Percentiles rank a stretch among this genome's conserved stretches.
phyloP scores from a whole-genome alignment of 2,888 invertebrate species.

The Ctena decussata region DNA sequence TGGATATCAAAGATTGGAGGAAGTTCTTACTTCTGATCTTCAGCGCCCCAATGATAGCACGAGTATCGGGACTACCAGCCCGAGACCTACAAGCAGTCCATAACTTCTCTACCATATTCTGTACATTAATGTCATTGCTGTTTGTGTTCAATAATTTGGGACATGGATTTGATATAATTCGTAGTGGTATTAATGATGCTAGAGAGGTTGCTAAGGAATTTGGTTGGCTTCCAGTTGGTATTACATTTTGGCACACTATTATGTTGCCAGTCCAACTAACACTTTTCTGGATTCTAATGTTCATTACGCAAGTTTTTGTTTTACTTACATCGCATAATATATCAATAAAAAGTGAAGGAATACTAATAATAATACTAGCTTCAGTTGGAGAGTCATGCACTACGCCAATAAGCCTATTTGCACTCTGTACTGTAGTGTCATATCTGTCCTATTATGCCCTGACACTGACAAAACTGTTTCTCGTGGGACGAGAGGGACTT shows the following conservation, averaged over 20 bases:
- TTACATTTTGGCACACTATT: constrained; percentile 87
- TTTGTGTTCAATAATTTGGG: constrained; percentile 87
- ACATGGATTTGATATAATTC: constrained; percentile 83
- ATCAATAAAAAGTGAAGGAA: constrained; percentile 83
- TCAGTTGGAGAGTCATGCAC: constrained; percentile 87
- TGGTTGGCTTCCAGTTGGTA: constrained; percentile 84
- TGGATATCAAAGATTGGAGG: constrained; percentile 86
- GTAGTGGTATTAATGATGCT: constrained; percentile 74
- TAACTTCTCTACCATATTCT: constrained; percentile 87
- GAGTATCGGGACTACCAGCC: constrained; percentile 87
- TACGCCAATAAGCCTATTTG: constrained; percentile 88
- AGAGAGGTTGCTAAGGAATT: constrained; percentile 81
- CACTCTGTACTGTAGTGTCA: constrained; percentile 88
- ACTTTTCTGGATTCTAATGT: constrained; percentile 88
- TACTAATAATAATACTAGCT: constrained; percentile 86
- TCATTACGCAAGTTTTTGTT: constrained; percentile 86
- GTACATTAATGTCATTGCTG: constrained; percentile 86
- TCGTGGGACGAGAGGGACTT: constrained; percentile 85
- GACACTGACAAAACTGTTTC: constrained; percentile 86
- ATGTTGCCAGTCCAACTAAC: constrained; percentile 88
- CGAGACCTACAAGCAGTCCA: constrained; percentile 86
- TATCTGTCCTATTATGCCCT: constrained; percentile 87
- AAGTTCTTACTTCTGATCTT: constrained; percentile 87
- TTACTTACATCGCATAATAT: constrained; percentile 81
- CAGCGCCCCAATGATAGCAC: constrained; percentile 87